These are phyloP conservation scores for Cyclina sinensis DNA, from an alignment of 1,140 invertebrate species.

Conservation along the genomic window DNA sequence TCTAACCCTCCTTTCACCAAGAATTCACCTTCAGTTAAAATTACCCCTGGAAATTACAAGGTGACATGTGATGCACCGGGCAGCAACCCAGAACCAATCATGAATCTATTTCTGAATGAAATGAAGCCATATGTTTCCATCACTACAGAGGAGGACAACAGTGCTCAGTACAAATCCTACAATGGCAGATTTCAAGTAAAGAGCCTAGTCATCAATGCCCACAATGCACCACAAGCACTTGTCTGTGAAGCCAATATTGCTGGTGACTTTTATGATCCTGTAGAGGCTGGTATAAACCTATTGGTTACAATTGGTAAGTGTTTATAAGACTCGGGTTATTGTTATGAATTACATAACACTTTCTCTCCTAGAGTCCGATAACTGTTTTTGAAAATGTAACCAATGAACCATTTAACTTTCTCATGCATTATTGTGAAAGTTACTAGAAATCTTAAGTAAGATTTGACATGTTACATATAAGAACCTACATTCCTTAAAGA, in stretches of 20 bases:
- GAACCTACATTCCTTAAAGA: too few relatives aligned
- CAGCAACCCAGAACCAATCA: constrained; percentile 51
- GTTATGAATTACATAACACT: too few relatives aligned
- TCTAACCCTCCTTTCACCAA: background rate
- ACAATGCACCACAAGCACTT: background rate
- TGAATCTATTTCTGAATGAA: background rate
- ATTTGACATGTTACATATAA: too few relatives aligned
- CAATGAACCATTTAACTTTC: too few relatives aligned
- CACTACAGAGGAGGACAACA: background rate
- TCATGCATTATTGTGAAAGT: too few relatives aligned
- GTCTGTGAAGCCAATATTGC: constrained; percentile 39
- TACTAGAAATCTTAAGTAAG: too few relatives aligned
- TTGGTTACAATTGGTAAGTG: constrained; percentile 45
- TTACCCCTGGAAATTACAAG: constrained; percentile 4
- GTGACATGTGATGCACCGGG: constrained; percentile 31
- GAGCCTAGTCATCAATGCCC: background rate
- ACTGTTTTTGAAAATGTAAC: too few relatives aligned
- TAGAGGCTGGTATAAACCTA: constrained; percentile 7
- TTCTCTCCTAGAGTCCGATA: too few relatives aligned
- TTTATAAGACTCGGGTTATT: too few relatives aligned
- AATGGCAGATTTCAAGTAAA: background rate
- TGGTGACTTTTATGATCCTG: background rate
- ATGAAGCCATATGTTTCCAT: background rate
- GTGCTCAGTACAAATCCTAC: background rate
- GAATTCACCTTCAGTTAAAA: background rate